These are phyloP conservation scores for Cottoperca gobio DNA, from an alignment of 2,797 vertebrate genomes.

Conservation along the genomic window DNA sequence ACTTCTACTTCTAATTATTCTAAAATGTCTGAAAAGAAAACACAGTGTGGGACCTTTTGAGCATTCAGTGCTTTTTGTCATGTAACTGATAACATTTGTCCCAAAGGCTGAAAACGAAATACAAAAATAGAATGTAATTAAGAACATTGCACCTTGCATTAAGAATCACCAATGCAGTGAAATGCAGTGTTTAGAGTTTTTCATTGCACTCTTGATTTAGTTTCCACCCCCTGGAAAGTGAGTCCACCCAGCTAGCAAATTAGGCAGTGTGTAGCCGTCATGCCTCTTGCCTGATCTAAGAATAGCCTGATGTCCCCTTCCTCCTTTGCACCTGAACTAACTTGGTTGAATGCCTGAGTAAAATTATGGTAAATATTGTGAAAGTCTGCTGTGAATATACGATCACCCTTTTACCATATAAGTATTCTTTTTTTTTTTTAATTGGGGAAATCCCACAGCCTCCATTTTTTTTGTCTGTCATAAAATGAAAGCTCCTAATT, in stretches of 20 bases:
- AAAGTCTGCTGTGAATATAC: constrained; percentile 58
- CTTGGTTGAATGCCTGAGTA: constrained; percentile 34
- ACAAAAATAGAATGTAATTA: constrained; percentile 40
- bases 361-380: constrained; percentile 55
- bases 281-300: constrained; percentile 53
- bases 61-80: constrained; percentile 1
- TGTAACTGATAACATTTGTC: background rate
- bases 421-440: background rate
- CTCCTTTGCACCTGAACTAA: constrained; percentile 65
- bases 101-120: constrained; percentile 18
- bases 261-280: constrained; percentile 60
- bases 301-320: constrained; percentile 50
- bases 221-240: constrained; percentile 55
- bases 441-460: background rate
- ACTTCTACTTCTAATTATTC: background rate
- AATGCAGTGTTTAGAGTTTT: constrained; percentile 58
- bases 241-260: constrained; percentile 74
- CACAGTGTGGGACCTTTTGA: background rate
- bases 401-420: constrained; percentile 24
- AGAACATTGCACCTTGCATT: constrained; percentile 15
- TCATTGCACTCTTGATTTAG: constrained; percentile 60
- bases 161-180: constrained; percentile 44
- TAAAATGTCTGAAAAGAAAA: background rate
- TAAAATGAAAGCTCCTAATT: constrained; percentile 16
- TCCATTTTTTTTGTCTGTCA: background rate